A percentile compares a stretch with the other conserved stretches of the same genome.
phyloP scores from a whole-genome alignment of 2,888 invertebrate species.

The Macrosiphum euphorbiae region DNA sequence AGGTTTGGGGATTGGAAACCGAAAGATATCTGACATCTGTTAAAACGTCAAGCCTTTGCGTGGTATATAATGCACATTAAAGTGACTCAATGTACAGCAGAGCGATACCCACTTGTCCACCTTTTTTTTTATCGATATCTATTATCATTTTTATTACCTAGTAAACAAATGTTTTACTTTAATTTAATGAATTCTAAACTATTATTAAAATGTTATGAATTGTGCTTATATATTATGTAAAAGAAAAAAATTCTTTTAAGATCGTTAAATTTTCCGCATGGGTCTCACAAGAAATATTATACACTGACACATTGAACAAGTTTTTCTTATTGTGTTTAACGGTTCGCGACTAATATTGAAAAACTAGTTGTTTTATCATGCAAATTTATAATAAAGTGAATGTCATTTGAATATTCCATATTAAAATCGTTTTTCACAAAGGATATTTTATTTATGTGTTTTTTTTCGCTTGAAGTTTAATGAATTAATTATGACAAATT shows the following conservation, averaged over 20 bases:
- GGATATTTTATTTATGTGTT: neutral
- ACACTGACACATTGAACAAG: conserved; percentile 27
- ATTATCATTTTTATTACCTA: neutral
- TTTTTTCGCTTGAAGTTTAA: neutral
- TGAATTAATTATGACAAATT: too few relatives aligned
- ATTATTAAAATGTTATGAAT: neutral
- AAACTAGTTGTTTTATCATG: conserved; percentile 46
- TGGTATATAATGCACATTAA: neutral
- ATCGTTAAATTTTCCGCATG: conserved; percentile 14
- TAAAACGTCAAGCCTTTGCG: too few relatives aligned
- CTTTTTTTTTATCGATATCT: neutral
- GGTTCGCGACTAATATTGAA: conserved; percentile 32
- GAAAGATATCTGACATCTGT: too few relatives aligned
- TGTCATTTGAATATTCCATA: conserved; percentile 23
- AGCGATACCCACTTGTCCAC: too few relatives aligned
- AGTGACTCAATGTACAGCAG: neutral
- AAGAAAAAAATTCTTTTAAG: neutral
- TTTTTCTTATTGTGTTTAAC: conserved; percentile 48
- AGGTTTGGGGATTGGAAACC: too few relatives aligned
- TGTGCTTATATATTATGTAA: neutral
- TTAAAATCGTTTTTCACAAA: neutral
- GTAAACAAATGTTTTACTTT: neutral
- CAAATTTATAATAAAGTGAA: conserved; percentile 28
- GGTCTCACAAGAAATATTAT: neutral
- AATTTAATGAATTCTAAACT: too few relatives aligned